Evolutionary conservation across 2,888 invertebrate species (phyloP).

Genomic region (Ashinkailepas kermadecensis): DNA sequence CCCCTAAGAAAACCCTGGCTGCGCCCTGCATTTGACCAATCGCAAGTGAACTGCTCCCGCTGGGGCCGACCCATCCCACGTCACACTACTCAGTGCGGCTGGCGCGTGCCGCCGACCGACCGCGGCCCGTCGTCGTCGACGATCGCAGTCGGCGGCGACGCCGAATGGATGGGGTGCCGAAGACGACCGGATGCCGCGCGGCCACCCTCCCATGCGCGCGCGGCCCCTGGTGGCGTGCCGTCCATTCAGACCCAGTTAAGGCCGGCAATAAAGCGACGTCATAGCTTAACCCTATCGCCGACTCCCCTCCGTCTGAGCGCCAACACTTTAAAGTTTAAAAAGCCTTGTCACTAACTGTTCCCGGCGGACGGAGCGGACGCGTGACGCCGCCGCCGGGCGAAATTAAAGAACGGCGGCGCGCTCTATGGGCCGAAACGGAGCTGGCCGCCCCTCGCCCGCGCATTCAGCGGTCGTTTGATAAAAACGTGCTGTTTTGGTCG

Average conservation of each 20-base stretch:
- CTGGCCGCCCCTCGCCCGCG: background rate
- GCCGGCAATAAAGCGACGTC: constrained; percentile 5
- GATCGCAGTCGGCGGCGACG: background rate
- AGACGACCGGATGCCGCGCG: background rate
- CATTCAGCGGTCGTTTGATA: background rate
- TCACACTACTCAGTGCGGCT: no score
- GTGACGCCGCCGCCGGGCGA: constrained; percentile 6
- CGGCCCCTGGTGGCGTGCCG: background rate
- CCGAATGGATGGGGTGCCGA: background rate
- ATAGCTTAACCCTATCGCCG: constrained; percentile 18
- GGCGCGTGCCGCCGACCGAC: no score
- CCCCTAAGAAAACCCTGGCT: no score
- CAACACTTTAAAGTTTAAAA: constrained; percentile 24
- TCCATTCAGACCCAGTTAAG: constrained; percentile 12
- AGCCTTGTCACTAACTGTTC: constrained; percentile 24
- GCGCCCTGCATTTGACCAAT: no score
- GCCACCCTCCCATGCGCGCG: background rate
- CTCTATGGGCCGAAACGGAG: background rate
- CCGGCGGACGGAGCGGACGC: background rate
- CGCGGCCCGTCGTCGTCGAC: background rate
- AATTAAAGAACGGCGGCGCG: constrained; percentile 18
- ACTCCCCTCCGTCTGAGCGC: constrained; percentile 14
- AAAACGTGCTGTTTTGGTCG: background rate
- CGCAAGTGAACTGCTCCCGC: no score
- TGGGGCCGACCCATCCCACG: no score